Base-by-base conservation (phyloP, 2,113 vertebrate species). In the Pedetes capensis region DNA sequence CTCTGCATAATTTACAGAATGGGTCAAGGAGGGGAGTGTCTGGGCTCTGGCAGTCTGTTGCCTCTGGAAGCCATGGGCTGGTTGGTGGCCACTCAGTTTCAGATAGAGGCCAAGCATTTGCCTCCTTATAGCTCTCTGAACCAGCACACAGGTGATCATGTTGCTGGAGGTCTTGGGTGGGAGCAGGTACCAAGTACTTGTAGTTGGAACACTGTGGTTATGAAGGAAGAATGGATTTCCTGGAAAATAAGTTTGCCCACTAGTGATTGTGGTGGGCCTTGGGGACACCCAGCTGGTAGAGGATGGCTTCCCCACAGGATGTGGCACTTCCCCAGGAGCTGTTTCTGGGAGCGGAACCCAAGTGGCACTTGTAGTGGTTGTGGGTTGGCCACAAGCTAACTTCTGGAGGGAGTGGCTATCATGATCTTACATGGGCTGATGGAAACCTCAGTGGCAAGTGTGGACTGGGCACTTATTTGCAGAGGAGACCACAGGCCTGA, bases 211-310 rank as follows among this genome's bases (percentile, higher is more conserved):
- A 99, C 95, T 0, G 98, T 98, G 32, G 98, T 99, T 98, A 99
- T 99, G 91, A 98, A 97, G 98, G 98, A 95, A 98, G n/a, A n/a
- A n/a, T n/a, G n/a, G n/a, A n/a, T n/a, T n/a, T n/a, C n/a, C n/a
- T n/a, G n/a, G n/a, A n/a, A n/a, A n/a, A n/a, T n/a, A n/a, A n/a
- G n/a, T n/a, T n/a, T n/a, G n/a, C n/a, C n/a, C n/a, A n/a, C n/a
- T n/a, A n/a, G n/a, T 99, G 99, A 18, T 99, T 98, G 0, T 99
- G 98, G 97, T 99, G 98, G 39, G 99, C 98, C 96, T 99, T 99
- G 76, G 99, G 99, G 92, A 99, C 98, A 99, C 99, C 98, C 8
- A 98, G 99, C 81, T 99, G 98, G 91, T 99, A 99, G 88, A 99
- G 98, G 98, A 99, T 99, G n/a, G n/a, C n/a, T 96, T 99, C 99